Evolutionary conservation across 2,113 vertebrate genomes (phyloP), one percentile per base, ranked within the genome.

Genomic region (Acanthisitta chloris): DNA sequence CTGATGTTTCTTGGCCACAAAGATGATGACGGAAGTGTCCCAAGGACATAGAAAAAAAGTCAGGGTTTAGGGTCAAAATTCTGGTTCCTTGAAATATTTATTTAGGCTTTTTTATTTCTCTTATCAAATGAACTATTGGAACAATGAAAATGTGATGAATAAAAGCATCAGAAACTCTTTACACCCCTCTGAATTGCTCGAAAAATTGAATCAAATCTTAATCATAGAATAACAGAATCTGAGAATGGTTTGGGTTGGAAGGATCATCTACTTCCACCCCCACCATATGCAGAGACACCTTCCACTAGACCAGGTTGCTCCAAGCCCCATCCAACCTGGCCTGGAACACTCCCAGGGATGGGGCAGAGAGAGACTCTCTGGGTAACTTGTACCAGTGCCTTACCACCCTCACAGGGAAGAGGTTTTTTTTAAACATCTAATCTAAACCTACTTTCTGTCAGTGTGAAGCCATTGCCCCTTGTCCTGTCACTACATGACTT

Each of bases 251-350:
- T 70, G 40, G 9, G 31, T 36, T 1, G 26, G 13, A 70, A 55
- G 4, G 17, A 0, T 16, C 34, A 42, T 11, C 34, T 4, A 0
- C 1, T 31, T 0, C 40, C 54, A n/a, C 0, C 0, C 15, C 14
- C 46, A 8, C n/a, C 46, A 42, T 19, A n/a, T 14, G 4, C 29
- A 76, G 61, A 5, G 40, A 69, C 54, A 76, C 4, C 6, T 76
- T 0, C 20, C 54, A 54, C 9, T 6, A 0, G 2, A 17, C 54
- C 70, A 54, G 17, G 11, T 0, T 34, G n/a, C 0, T 82, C 54
- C 54, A 76, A 54, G 8, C 2, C n/a, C 17, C 0, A 0, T 54
- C 61, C 61, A 67, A 0, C 45, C 40, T 76, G 46, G 20, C 12
- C 70, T 69, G 4, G 61, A 9, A 61, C 24, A 34, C 24, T 61